A percentile compares a stretch with the other conserved stretches of the same genome.
Conservation (phyloP, 1,140 invertebrate species). For the Forficula auricularia region DNA sequence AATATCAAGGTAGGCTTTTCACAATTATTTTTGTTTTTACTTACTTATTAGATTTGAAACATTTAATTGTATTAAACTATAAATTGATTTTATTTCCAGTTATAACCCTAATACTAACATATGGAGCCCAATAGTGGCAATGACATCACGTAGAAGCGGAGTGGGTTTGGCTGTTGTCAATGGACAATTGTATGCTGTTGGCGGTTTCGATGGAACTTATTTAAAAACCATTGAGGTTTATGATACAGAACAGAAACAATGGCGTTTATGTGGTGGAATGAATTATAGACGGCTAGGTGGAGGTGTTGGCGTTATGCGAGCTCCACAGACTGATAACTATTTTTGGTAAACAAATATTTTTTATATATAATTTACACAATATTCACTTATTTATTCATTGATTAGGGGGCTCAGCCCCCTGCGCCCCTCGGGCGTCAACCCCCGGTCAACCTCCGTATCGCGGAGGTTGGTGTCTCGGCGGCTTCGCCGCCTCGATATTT, state of each 20-base stretch:
- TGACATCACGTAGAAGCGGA: conserved; percentile 91
- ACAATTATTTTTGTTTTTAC: no score
- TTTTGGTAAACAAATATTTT: conserved; percentile 43
- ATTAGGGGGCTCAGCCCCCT: no score
- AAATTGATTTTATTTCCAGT: no score
- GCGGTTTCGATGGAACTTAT: conserved; percentile 96
- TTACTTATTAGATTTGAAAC: no score
- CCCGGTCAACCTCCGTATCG: no score
- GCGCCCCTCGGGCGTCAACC: no score
- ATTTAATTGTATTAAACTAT: no score
- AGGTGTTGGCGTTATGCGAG: conserved; percentile 87
- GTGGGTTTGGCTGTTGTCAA: conserved; percentile 95
- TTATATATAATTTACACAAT: conserved; percentile 1
- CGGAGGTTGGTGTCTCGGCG: no score
- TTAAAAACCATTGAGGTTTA: conserved; percentile 97
- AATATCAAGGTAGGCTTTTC: no score
- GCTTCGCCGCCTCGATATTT: no score
- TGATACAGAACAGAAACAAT: conserved; percentile 92
- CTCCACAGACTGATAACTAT: conserved; percentile 62
- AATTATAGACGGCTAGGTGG: conserved; percentile 92
- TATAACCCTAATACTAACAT: conserved; percentile 86
- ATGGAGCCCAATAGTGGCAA: conserved; percentile 95
- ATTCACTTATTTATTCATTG: no score
- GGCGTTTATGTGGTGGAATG: conserved; percentile 93
- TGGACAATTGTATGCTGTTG: conserved; percentile 89